phyloP scores from a whole-genome alignment of 2,797 vertebrate species.

The Gorsachius magnificus region DNA sequence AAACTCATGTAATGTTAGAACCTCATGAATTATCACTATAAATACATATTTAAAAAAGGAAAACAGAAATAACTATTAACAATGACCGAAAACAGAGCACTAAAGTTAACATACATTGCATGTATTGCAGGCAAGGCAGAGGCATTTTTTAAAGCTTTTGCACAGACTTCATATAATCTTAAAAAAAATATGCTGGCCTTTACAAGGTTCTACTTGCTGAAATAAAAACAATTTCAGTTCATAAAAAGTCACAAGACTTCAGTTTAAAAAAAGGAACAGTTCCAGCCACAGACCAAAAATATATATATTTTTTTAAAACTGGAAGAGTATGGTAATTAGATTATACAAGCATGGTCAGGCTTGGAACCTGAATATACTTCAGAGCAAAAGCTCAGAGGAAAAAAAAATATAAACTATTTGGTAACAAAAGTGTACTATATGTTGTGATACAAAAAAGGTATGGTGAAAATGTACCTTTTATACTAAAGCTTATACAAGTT shows the following conservation, averaged over 20 bases:
- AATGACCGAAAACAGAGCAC: conserved; percentile 75
- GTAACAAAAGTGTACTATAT: conserved; percentile 99
- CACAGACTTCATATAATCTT: conserved; percentile 97
- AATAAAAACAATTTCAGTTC: conserved; percentile 81
- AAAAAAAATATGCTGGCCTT: conserved; percentile 91
- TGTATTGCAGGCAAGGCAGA: conserved; percentile 99
- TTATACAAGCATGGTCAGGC: conserved; percentile 83
- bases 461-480: conserved; percentile 99
- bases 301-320: conserved; percentile 76
- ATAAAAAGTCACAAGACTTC: conserved; percentile 85
- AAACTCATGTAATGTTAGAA: conserved; percentile 74
- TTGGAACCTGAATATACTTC: conserved; percentile 84
- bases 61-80: conserved; percentile 75
- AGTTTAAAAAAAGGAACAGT: conserved; percentile 79
- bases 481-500: conserved; percentile 99
- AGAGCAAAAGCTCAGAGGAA: conserved; percentile 88
- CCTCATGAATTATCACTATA: conserved; percentile 79
- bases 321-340: conserved; percentile 83
- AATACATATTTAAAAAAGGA: conserved; percentile 75
- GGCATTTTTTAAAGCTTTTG: conserved; percentile 99
- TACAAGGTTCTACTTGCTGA: conserved; percentile 88
- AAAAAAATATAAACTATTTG: conserved; percentile 95
- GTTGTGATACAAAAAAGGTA: conserved; percentile 97
- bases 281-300: conserved; percentile 85
- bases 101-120: conserved; percentile 85